Evolutionary conservation across 2,797 vertebrate species (phyloP), one percentile per base, ranked within the genome.

Genomic region (Bovichtus diacanthus): DNA sequence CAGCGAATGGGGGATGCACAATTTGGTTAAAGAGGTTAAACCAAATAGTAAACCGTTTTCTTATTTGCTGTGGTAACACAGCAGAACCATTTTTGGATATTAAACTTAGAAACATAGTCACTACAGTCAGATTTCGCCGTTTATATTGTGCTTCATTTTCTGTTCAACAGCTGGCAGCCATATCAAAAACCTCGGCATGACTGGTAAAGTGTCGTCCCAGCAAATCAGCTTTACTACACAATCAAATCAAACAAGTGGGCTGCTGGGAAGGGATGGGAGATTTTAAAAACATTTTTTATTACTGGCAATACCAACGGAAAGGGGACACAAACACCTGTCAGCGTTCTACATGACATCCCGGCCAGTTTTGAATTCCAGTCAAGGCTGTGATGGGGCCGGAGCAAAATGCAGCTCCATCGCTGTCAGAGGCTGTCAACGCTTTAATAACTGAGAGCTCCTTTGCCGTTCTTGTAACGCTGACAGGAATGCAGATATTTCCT

Each of bases 371-470:
- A 81, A 90, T 91, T 83, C 71, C 74, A 85, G 80, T 76, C 65
- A 38, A 62, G 38, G 23, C 27, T 4, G 27, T 43, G 84, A 83
- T n/a, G 78, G 67, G 87, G 80, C 86, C 23, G 8, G 31, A 75
- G 78, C 70, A 83, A 89, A 88, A 88, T 80, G 36, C 75, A 89
- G 88, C 81, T 67, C 58, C 80, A 88, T 84, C 46, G 34, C 84
- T 89, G 88, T 91, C 91, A 88, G 75, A n/a, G 29, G 69, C 85
- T 90, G 87, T 91, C 89, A 86, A 9, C 13, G 6, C 81, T 81
- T 87, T 90, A 88, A 91, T 92, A 92, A 92, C 77, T 46, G 58
- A 78, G 69, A 79, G 67, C 75, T 70, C 64, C 67, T 74, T 27
- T 74, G 58, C 53, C 23, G 53, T 64, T 76, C 64, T 55, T 41